Percentiles rank a stretch among this genome's conserved stretches.
Conservation (phyloP, 2,888 invertebrate genomes). For the Dastarcus helophoroides region DNA sequence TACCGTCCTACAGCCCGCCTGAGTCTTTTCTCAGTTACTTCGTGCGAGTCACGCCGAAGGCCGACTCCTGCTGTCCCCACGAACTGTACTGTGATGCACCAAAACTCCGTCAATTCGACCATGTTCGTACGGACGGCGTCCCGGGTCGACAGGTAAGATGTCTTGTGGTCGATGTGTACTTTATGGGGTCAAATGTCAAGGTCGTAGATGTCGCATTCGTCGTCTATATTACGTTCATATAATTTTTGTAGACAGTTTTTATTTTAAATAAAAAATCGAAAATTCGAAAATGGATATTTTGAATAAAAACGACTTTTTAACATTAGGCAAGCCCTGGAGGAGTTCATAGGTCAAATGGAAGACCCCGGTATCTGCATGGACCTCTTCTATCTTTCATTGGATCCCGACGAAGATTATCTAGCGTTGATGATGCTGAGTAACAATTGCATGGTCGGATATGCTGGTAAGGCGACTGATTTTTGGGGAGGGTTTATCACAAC, state of each 20-base stretch:
- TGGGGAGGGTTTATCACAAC: not conserved
- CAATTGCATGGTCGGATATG: constrained; percentile 21
- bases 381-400: too few species aligned
- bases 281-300: too few species aligned
- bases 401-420: too few species aligned
- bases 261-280: too few species aligned
- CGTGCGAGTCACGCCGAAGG: constrained; percentile 15
- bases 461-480: constrained; percentile 16
- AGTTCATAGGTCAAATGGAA: constrained; percentile 17
- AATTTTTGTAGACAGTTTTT: too few species aligned
- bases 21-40: constrained; percentile 36
- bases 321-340: constrained; percentile 3
- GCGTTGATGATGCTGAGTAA: too few species aligned
- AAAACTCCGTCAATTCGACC: constrained; percentile 25
- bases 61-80: constrained; percentile 7
- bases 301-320: too few species aligned
- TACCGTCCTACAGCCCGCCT: constrained; percentile 39
- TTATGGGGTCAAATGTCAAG: too few species aligned
- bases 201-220: too few species aligned
- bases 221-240: too few species aligned
- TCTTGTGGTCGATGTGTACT: constrained; percentile 14
- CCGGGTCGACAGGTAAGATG: constrained; percentile 15
- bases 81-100: constrained; percentile 32
- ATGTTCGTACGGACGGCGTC: constrained; percentile 20
- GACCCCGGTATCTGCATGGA: constrained; percentile 16